phyloP scores from a whole-genome alignment of 2,113 vertebrate species.

The Strix uralensis region DNA sequence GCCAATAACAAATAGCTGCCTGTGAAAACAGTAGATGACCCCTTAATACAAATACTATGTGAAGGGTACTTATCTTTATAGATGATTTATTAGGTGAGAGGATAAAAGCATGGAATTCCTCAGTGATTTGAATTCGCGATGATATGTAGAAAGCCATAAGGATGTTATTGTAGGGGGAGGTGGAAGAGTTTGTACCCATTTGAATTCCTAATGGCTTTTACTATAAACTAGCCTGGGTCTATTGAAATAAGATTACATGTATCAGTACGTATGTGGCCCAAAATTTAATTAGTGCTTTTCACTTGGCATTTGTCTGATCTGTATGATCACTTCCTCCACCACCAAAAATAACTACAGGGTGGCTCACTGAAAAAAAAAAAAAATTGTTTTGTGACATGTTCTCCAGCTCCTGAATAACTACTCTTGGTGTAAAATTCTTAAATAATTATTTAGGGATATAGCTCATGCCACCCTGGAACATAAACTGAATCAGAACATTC shows the following conservation, averaged over 20 bases:
- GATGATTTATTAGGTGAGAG: slow-evolving; percentile 42
- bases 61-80: slow-evolving; percentile 25
- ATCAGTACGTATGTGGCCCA: neutral
- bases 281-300: neutral
- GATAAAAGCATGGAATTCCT: slow-evolving; percentile 45
- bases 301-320: neutral
- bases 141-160: neutral
- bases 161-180: neutral
- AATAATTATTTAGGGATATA: neutral
- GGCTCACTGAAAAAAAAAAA: neutral
- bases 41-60: slow-evolving; percentile 33
- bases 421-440: neutral
- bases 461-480: neutral
- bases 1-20: slow-evolving; percentile 46
- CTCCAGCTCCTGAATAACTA: neutral
- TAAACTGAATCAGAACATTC: neutral
- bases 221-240: neutral
- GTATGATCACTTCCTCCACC: neutral
- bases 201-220: neutral
- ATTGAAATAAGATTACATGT: neutral
- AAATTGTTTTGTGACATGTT: neutral
- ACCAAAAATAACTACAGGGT: neutral
- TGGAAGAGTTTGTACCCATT: neutral
- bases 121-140: slow-evolving; percentile 21
- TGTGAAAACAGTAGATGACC: slow-evolving; percentile 45